Evolutionary conservation across 2,113 vertebrate species (phyloP).

Genomic region (Piprites chloris): DNA sequence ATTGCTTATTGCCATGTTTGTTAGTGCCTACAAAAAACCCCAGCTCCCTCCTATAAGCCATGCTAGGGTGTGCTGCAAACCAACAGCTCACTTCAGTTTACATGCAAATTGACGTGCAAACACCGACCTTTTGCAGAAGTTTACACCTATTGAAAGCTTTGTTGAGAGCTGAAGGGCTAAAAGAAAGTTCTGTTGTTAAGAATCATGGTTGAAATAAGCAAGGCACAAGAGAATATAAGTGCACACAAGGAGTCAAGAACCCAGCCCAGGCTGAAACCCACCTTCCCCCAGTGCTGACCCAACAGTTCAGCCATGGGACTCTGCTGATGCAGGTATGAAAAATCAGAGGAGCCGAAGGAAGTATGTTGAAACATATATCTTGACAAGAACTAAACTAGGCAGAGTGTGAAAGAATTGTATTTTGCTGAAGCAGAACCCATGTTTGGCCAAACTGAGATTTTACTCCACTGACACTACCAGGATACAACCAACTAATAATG

Average conservation of each 20-base stretch:
- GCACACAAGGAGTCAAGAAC: background rate
- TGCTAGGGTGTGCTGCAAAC: too few species aligned
- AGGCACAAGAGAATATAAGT: background rate
- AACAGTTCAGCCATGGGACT: background rate
- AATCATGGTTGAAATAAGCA: background rate
- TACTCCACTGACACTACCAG: fast-evolving
- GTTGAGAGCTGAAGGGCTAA: background rate
- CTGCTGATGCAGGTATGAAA: background rate
- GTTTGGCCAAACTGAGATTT: background rate
- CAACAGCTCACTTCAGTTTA: background rate
- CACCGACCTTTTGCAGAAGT: background rate
- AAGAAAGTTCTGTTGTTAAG: background rate
- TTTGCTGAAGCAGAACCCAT: background rate
- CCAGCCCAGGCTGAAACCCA: background rate
- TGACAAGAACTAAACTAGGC: background rate
- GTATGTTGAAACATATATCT: background rate
- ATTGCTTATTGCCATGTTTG: background rate
- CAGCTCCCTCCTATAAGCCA: background rate
- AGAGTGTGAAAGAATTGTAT: background rate
- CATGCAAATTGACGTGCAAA: too few species aligned
- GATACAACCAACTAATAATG: background rate
- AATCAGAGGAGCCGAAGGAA: background rate
- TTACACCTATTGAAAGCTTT: background rate
- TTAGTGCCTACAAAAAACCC: background rate
- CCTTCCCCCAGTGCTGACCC: background rate